A percentile compares a stretch with the other conserved stretches of the same genome.
phyloP scores from a whole-genome alignment of 2,113 vertebrate genomes.

The Herpetotheres cachinnans region DNA sequence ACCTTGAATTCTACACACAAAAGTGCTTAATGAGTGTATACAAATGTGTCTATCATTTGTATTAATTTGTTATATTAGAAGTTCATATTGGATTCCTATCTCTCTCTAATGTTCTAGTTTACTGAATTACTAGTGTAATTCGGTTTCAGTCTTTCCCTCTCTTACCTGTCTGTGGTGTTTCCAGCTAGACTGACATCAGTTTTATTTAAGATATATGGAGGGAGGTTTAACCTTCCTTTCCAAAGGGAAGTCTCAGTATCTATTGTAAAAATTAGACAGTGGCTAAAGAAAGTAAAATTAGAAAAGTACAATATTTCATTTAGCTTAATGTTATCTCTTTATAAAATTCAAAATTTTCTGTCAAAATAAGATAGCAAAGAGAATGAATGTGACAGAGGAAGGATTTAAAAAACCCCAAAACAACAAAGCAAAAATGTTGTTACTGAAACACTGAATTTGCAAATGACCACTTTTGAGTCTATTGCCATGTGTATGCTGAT shows the following conservation, averaged over 20 bases:
- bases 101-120: not conserved
- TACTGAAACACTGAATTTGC: not conserved
- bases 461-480: not conserved
- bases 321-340: not conserved
- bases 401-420: not conserved
- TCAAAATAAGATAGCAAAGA: not conserved
- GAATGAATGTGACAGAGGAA: not conserved
- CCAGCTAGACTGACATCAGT: not conserved
- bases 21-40: not conserved
- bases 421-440: not conserved
- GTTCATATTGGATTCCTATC: accelerated
- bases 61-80: not conserved
- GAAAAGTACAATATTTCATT: not conserved
- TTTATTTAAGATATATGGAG: not conserved
- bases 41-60: not conserved
- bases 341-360: not conserved
- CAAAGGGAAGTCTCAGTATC: not conserved
- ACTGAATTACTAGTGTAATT: not conserved
- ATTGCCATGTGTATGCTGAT: not conserved
- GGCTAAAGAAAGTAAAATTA: not conserved
- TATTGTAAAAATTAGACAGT: not conserved
- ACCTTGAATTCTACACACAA: not conserved
- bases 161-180: not conserved
- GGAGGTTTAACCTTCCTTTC: not conserved
- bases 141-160: not conserved